A percentile compares a stretch with the other conserved stretches of the same genome.
Conservation (phyloP, 2,113 vertebrate genomes). For the Meriones unguiculatus region DNA sequence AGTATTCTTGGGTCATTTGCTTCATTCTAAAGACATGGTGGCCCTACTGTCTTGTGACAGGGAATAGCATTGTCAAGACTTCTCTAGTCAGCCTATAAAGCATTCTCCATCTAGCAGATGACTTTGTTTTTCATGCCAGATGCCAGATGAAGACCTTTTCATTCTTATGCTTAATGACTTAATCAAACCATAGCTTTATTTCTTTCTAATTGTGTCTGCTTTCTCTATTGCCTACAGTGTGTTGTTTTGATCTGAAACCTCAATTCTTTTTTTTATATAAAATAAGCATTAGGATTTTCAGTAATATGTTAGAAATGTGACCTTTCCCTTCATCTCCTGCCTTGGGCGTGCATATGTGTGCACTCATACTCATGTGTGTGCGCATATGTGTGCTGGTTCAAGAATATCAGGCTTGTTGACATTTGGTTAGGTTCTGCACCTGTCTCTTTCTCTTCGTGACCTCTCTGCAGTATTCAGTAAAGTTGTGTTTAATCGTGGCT, state of each 20-base stretch:
- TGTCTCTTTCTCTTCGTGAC: background rate
- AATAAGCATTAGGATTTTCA: background rate
- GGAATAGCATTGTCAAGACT: background rate
- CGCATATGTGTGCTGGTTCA: background rate
- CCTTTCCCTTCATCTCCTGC: background rate
- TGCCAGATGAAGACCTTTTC: background rate
- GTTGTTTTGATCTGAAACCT: background rate
- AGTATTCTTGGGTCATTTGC: background rate
- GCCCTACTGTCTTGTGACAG: background rate
- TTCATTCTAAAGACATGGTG: background rate
- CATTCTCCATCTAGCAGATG: background rate
- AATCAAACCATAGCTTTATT: background rate
- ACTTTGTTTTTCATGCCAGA: background rate
- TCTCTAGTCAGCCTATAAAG: background rate
- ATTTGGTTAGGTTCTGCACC: background rate
- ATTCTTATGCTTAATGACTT: slow-evolving; percentile 1
- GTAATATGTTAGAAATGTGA: background rate
- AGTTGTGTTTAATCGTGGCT: background rate
- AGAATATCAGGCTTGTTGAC: background rate
- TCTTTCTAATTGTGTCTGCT: background rate
- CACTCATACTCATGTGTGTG: too few relatives aligned
- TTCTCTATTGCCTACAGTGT: background rate
- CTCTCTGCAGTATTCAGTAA: background rate
- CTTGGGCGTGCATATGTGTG: background rate
- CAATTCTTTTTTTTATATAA: background rate